phyloP scores from a whole-genome alignment of 2,888 invertebrate genomes.

The Macropis europaea region DNA sequence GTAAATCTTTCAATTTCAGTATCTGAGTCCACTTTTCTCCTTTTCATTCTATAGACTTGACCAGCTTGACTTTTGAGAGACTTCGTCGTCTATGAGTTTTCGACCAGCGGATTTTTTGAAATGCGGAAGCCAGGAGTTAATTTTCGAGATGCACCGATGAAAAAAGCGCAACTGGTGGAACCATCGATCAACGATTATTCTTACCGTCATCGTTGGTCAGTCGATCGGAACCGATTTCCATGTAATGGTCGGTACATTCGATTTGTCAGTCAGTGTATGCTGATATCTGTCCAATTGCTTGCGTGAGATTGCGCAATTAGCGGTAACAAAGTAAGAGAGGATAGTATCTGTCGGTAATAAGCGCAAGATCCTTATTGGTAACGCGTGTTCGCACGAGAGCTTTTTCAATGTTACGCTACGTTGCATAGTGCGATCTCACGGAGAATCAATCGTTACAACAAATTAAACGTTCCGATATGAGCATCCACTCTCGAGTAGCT shows the following conservation, averaged over 20 bases:
- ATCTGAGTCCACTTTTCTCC: no score
- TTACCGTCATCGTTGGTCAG: constrained; percentile 36
- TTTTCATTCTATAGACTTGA: no score
- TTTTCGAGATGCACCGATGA: no score
- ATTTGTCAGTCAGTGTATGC: constrained; percentile 20
- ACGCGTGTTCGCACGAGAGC: no score
- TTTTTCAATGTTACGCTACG: no score
- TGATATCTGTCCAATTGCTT: constrained; percentile 59
- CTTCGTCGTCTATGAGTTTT: no score
- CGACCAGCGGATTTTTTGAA: no score
- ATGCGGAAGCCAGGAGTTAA: no score
- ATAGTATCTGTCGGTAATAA: constrained; percentile 33
- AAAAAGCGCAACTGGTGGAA: no score
- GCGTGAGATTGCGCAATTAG: constrained; percentile 67
- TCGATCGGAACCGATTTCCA: constrained; percentile 52
- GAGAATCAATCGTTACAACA: no score
- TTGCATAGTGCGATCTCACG: not conserved
- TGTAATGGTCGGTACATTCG: constrained; percentile 15
- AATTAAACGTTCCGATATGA: not conserved
- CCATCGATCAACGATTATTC: constrained; percentile 18
- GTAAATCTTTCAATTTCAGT: no score
- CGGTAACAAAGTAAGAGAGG: constrained; percentile 42
- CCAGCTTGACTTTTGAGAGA: no score
- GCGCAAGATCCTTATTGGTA: constrained; percentile 23
- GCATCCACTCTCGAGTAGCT: not conserved